Evolutionary conservation across 2,888 invertebrate genomes (phyloP).

Genomic region (Harmothoe impar): DNA sequence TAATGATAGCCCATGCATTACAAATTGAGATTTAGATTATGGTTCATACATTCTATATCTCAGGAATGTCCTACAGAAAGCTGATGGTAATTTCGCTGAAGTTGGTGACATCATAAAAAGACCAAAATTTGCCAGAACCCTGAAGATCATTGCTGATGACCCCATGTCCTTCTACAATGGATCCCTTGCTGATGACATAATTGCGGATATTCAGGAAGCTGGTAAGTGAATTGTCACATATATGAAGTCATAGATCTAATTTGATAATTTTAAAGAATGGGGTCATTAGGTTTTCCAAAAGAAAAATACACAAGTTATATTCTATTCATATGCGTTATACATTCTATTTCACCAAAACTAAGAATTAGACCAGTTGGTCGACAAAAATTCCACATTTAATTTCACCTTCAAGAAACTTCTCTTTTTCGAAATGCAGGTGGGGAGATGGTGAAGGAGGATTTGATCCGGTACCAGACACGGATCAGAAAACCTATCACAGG

Average conservation of each 20-base stretch:
- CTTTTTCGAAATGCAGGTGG: slow-evolving; percentile 68
- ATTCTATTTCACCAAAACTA: too few relatives aligned
- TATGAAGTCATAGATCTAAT: neutral
- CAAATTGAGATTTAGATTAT: too few relatives aligned
- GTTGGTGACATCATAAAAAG: slow-evolving; percentile 88
- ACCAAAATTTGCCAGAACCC: slow-evolving; percentile 88
- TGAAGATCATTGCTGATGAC: slow-evolving; percentile 88
- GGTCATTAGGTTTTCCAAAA: too few relatives aligned
- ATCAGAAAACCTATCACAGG: slow-evolving; percentile 62
- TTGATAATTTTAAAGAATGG: neutral
- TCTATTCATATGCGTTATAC: neutral
- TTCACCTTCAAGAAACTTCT: too few relatives aligned
- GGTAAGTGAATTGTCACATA: slow-evolving; percentile 83
- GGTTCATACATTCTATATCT: too few relatives aligned
- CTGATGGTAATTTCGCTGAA: slow-evolving; percentile 79
- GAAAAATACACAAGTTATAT: too few relatives aligned
- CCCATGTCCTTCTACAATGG: slow-evolving; percentile 91
- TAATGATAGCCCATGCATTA: too few relatives aligned
- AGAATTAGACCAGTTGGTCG: too few relatives aligned
- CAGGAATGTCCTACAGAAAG: slow-evolving; percentile 67
- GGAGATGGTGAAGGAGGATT: slow-evolving; percentile 68
- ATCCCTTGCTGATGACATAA: slow-evolving; percentile 87
- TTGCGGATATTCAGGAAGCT: slow-evolving; percentile 88
- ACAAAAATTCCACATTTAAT: too few relatives aligned
- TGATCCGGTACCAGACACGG: slow-evolving; percentile 65